These are phyloP conservation scores for Podabrus alpinus DNA, from an alignment of 2,888 invertebrate species.

Conservation along the genomic window DNA sequence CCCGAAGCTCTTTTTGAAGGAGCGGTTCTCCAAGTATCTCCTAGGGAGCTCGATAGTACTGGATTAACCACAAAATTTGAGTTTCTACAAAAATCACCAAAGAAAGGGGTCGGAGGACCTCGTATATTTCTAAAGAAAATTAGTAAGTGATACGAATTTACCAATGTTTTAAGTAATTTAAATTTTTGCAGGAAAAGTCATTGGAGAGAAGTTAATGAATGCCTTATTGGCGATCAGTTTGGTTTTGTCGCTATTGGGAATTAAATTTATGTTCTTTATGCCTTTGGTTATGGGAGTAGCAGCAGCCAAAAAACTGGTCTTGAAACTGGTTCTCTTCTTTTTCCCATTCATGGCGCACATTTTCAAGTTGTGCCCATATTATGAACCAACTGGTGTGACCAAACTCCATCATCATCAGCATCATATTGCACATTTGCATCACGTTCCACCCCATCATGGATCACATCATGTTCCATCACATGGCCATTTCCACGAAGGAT, in stretches of 20 bases:
- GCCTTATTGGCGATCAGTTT: constrained; percentile 77
- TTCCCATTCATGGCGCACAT: constrained; percentile 82
- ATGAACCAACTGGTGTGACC: constrained; percentile 70
- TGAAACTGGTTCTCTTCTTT: constrained; percentile 79
- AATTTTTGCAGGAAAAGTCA: constrained; percentile 70
- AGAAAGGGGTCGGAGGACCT: constrained; percentile 52
- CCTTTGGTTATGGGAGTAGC: constrained; percentile 79
- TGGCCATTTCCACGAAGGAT: not conserved
- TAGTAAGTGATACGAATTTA: constrained; percentile 60
- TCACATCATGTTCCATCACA: constrained; percentile 23
- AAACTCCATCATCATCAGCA: constrained; percentile 85
- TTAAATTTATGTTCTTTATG: constrained; percentile 79
- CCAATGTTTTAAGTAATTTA: constrained; percentile 49
- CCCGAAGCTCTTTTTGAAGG: constrained; percentile 77
- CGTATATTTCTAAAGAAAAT: constrained; percentile 72
- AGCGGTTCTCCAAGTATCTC: constrained; percentile 73
- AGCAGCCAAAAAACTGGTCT: constrained; percentile 81
- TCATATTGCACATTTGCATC: constrained; percentile 77
- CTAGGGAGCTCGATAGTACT: constrained; percentile 72
- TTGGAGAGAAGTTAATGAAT: constrained; percentile 71
- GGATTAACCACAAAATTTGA: constrained; percentile 78
- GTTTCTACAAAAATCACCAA: constrained; percentile 61
- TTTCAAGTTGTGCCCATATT: constrained; percentile 84
- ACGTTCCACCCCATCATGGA: constrained; percentile 54
- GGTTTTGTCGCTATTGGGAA: constrained; percentile 77